These are phyloP conservation scores for Eilema depressum DNA, from an alignment of 2,888 invertebrate genomes.

Conservation along the genomic window DNA sequence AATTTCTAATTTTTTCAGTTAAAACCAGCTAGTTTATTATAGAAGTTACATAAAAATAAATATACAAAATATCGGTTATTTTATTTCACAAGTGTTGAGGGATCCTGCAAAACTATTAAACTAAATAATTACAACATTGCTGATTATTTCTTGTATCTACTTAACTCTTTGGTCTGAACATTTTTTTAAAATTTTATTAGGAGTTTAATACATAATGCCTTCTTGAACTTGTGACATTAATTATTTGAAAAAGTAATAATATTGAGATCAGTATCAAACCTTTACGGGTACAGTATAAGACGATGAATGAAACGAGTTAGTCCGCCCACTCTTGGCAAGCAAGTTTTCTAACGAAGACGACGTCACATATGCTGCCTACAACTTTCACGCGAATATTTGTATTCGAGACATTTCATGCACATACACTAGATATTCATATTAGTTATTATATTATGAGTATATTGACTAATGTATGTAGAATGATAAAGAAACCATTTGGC, in stretches of 20 bases:
- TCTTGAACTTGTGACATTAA: not conserved
- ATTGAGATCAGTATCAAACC: conserved; percentile 54
- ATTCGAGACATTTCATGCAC: conserved; percentile 54
- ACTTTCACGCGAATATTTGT: conserved; percentile 64
- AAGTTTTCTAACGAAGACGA: conserved; percentile 76
- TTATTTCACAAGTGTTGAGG: too few species aligned
- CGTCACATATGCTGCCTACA: conserved; percentile 67
- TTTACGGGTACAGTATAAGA: conserved; percentile 53
- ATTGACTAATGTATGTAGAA: too few species aligned
- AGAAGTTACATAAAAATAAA: too few species aligned
- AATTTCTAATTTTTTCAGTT: too few species aligned
- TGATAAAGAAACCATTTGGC: not conserved
- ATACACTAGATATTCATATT: conserved; percentile 11
- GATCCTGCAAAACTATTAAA: too few species aligned
- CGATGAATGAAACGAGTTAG: conserved; percentile 75
- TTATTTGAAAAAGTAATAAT: not conserved
- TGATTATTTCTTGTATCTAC: too few species aligned
- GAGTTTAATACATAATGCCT: too few species aligned
- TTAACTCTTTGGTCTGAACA: too few species aligned
- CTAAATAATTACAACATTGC: too few species aligned
- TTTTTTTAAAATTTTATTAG: too few species aligned
- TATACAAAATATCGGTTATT: too few species aligned
- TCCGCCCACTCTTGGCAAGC: conserved; percentile 67
- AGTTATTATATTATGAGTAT: not conserved
- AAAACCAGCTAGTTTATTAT: too few species aligned